These are phyloP conservation scores for Incurvaria masculella DNA, from an alignment of 2,888 invertebrate species.

Conservation along the genomic window DNA sequence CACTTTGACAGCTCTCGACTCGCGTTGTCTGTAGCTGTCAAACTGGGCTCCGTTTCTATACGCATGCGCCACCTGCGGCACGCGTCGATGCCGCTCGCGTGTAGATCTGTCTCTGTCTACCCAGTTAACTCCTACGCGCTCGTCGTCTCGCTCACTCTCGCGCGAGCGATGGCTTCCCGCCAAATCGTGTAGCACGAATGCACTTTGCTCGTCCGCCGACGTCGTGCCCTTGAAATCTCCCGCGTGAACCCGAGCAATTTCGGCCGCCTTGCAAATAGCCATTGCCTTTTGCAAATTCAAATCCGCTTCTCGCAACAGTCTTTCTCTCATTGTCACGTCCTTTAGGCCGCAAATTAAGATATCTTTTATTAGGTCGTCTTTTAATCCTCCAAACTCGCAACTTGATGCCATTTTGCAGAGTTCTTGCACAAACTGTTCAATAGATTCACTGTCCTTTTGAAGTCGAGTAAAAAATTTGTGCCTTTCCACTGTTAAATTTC, in stretches of 20 bases:
- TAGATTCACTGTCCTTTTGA: constrained; percentile 13
- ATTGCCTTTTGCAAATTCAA: constrained; percentile 13
- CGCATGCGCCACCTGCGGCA: not conserved
- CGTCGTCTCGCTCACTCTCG: not conserved
- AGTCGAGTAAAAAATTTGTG: constrained; percentile 16
- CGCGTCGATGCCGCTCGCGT: not conserved
- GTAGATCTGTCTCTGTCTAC: not conserved
- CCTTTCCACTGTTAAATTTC: constrained; percentile 15
- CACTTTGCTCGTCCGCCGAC: not conserved
- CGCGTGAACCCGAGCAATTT: constrained; percentile 13
- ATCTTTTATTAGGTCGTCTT: constrained; percentile 14
- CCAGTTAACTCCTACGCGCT: not conserved
- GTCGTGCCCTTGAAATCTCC: constrained; percentile 7
- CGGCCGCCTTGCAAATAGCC: constrained; percentile 12
- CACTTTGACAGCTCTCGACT: not conserved
- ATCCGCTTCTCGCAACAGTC: constrained; percentile 14
- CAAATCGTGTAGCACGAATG: not conserved
- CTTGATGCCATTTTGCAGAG: constrained; percentile 14
- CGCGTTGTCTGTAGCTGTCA: not conserved
- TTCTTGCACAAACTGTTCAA: constrained; percentile 11
- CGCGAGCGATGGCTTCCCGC: not conserved
- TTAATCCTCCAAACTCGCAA: constrained; percentile 16
- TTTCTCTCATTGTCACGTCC: constrained; percentile 11
- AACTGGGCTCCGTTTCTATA: not conserved
- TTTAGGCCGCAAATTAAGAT: constrained; percentile 17